A percentile compares a stretch with the other conserved stretches of the same genome.
These are phyloP conservation scores for Berghia stephanieae DNA, from an alignment of 1,140 invertebrate genomes.

Conservation along the genomic window DNA sequence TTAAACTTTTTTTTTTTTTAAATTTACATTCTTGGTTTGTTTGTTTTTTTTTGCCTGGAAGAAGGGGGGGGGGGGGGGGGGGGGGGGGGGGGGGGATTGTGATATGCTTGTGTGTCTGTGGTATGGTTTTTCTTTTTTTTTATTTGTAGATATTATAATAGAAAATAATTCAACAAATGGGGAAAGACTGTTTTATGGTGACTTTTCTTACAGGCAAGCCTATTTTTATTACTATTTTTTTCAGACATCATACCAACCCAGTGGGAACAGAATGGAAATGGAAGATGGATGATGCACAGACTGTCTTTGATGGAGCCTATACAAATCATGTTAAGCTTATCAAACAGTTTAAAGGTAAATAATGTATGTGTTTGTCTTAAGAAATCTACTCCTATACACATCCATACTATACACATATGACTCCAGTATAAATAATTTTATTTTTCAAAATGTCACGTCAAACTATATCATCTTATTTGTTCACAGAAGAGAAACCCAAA, in stretches of 20 bases:
- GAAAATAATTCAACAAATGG: not conserved
- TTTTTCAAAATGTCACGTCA: no score
- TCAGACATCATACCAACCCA: conserved; percentile 75
- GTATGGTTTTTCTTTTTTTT: not conserved
- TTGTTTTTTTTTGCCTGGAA: not conserved
- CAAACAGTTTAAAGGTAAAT: conserved; percentile 72
- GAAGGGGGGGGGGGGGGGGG: not conserved
- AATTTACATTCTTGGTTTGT: no score
- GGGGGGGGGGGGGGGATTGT: not conserved
- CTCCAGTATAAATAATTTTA: no score
- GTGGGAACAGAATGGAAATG: conserved; percentile 78
- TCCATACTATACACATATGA: no score
- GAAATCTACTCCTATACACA: no score
- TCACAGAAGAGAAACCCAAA: no score
- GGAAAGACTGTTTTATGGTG: not conserved
- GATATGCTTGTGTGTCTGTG: not conserved
- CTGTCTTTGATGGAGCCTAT: conserved; percentile 71
- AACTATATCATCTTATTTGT: no score
- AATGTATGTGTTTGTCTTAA: not conserved
- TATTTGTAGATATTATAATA: not conserved
- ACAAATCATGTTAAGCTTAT: conserved; percentile 73
- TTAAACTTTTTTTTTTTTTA: no score
- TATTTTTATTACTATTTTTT: conserved; percentile 30
- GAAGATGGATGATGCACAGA: conserved; percentile 73
- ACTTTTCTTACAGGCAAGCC: no score